These are phyloP conservation scores for Conops quadrifasciatus DNA, from an alignment of 2,888 invertebrate species.

Conservation along the genomic window DNA sequence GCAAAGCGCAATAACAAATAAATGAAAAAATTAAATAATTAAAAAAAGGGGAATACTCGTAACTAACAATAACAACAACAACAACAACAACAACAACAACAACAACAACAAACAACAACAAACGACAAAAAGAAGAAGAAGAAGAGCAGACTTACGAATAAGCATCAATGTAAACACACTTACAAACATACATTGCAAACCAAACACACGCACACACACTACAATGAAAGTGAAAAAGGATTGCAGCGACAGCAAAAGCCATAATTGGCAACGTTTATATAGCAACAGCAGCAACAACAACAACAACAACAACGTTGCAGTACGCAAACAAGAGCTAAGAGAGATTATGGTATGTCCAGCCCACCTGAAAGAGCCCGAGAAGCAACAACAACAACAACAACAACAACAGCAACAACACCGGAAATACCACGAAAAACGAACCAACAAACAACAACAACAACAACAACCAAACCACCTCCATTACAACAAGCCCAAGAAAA, in stretches of 20 bases:
- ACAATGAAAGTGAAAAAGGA: background rate
- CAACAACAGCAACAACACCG: background rate
- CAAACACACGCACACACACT: background rate
- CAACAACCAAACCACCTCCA: conserved; percentile 7
- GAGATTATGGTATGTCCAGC: background rate
- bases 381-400: conserved; percentile 13
- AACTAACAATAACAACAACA: background rate
- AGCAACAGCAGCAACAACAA: background rate
- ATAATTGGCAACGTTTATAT: too few species aligned
- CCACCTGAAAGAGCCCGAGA: too few species aligned
- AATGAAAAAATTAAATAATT: background rate
- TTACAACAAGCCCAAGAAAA: too few species aligned
- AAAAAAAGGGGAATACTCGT: background rate
- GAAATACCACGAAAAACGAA: background rate
- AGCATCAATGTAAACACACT: too few species aligned
- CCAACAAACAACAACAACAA: conserved; percentile 30
- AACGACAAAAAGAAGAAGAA: too few species aligned
- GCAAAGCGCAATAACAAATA: background rate
- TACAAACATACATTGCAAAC: too few species aligned
- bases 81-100: background rate
- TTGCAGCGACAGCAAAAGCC: too few species aligned
- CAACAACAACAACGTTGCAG: background rate
- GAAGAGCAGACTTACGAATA: too few species aligned
- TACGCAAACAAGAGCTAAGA: background rate
- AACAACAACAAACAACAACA: background rate